A percentile compares a stretch with the other conserved stretches of the same genome.
phyloP scores from a whole-genome alignment of 2,797 vertebrate species.

The Steatocranus sp. region DNA sequence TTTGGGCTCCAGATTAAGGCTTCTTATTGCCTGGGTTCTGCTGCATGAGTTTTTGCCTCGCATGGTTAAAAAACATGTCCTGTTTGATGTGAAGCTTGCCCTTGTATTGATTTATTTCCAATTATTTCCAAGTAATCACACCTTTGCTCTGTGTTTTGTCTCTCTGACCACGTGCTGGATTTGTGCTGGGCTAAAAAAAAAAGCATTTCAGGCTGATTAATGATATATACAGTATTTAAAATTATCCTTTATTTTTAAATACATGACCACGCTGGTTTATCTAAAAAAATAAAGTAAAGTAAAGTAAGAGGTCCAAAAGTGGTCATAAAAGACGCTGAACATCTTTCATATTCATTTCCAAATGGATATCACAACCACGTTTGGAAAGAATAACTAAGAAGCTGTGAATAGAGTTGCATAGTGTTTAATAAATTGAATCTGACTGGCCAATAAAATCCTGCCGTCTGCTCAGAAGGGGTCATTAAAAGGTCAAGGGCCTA shows the following conservation, averaged over 20 bases:
- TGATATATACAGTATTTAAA: not conserved
- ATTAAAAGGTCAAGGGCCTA: conserved; percentile 55
- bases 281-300: not conserved
- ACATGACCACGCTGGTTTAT: not conserved
- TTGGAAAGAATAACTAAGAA: conserved; percentile 13
- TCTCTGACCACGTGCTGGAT: not conserved
- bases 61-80: not conserved
- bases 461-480: conserved; percentile 47
- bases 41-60: not conserved
- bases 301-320: not conserved
- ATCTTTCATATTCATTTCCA: conserved; percentile 14
- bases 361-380: conserved; percentile 16
- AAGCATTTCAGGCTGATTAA: not conserved
- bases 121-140: not conserved
- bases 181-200: not conserved
- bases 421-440: conserved; percentile 65
- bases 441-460: conserved; percentile 66
- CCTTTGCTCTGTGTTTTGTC: not conserved
- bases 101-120: not conserved
- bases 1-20: conserved; percentile 3
- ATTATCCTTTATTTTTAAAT: not conserved
- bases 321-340: not conserved
- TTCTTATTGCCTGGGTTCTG: not conserved
- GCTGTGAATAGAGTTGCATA: conserved; percentile 47
- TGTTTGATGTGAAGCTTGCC: not conserved